Evolutionary conservation across 2,113 vertebrate genomes (phyloP).

Genomic region (Sarotherodon lohbergeri): DNA sequence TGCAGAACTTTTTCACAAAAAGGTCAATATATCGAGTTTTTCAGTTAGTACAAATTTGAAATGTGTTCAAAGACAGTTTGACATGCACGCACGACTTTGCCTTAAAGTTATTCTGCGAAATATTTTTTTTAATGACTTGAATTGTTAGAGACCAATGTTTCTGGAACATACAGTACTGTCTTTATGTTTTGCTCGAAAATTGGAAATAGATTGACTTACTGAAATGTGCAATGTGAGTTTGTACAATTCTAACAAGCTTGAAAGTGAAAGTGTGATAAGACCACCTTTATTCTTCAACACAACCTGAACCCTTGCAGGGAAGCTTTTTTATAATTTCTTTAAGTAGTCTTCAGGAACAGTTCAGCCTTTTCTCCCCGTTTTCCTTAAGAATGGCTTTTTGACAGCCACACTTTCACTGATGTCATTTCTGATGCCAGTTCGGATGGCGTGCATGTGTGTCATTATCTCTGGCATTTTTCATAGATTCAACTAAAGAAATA

Average conservation of each 20-base stretch:
- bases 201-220: not conserved
- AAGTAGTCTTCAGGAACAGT: not conserved
- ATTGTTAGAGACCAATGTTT: not conserved
- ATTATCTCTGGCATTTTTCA: not conserved
- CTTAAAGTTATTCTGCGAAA: not conserved
- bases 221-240: not conserved
- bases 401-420: not conserved
- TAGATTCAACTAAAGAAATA: not conserved
- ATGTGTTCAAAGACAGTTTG: not conserved
- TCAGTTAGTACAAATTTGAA: not conserved
- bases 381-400: not conserved
- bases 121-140: not conserved
- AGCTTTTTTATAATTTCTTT: not conserved
- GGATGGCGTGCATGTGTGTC: not conserved
- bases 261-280: not conserved
- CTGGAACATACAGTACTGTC: not conserved
- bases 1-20: not conserved
- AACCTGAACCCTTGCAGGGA: not conserved
- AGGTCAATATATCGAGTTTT: not conserved
- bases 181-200: not conserved
- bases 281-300: not conserved
- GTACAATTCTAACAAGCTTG: not conserved
- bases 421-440: not conserved
- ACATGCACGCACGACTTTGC: accelerated
- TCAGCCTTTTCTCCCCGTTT: not conserved